Percentiles rank a stretch among this genome's conserved stretches.
These are phyloP conservation scores for Pterois miles DNA, from an alignment of 2,797 vertebrate genomes.

Conservation along the genomic window DNA sequence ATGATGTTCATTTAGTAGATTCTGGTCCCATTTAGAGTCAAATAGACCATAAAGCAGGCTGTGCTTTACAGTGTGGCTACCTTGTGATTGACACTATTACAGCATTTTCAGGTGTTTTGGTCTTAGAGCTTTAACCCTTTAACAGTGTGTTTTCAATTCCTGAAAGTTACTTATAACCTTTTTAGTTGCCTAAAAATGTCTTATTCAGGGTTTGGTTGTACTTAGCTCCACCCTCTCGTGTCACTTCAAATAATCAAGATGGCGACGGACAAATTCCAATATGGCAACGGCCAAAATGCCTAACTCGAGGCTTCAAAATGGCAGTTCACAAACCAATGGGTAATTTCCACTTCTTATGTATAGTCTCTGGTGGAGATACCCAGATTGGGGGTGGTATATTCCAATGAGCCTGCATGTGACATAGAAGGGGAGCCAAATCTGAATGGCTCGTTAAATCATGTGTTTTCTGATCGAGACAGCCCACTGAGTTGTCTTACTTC, in stretches of 20 bases:
- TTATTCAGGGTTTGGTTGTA: neutral
- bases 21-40: no score
- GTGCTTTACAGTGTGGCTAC: no score
- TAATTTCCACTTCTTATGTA: neutral
- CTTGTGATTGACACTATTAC: neutral
- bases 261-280: no score
- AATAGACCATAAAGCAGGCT: no score
- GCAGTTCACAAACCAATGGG: neutral
- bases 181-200: neutral
- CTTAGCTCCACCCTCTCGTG: neutral
- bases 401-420: neutral
- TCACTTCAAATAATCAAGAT: neutral
- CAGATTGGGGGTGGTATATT: neutral
- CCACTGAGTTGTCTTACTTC: neutral
- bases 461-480: neutral
- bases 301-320: neutral
- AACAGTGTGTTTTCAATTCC: neutral
- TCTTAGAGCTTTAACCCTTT: neutral
- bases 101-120: neutral
- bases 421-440: neutral
- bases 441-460: neutral
- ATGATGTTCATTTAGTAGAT: neutral
- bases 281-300: neutral
- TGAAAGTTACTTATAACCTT: neutral
- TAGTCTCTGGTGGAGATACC: neutral